phyloP scores from a whole-genome alignment of 2,797 vertebrate genomes.

The Hemitrygon akajei region DNA sequence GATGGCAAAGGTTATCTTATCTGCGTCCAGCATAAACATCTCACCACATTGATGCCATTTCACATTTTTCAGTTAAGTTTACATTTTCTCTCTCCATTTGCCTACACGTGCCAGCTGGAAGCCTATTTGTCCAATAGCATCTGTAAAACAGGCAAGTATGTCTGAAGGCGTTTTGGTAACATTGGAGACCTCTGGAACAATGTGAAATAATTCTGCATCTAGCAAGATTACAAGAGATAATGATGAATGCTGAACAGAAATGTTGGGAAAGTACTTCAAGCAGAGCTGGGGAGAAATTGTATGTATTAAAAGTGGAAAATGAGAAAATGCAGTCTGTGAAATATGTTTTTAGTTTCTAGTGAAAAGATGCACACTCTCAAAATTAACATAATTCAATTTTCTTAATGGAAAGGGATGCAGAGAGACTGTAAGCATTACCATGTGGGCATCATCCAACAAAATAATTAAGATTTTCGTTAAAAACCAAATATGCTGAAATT shows the following conservation, averaged over 20 bases:
- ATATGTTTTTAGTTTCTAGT: too few relatives aligned
- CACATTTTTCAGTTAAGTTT: conserved; percentile 14
- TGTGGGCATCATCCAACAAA: neutral
- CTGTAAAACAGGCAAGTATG: neutral
- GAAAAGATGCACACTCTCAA: too few relatives aligned
- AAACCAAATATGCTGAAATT: too few relatives aligned
- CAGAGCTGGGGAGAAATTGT: neutral
- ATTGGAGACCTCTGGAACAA: neutral
- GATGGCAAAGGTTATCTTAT: conserved; percentile 7
- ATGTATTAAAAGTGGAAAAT: neutral
- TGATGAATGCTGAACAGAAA: neutral
- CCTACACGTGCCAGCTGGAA: neutral
- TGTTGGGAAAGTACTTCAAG: neutral
- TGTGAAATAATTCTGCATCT: neutral
- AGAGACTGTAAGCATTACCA: neutral
- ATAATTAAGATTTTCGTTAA: neutral
- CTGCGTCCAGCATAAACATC: conserved; percentile 28
- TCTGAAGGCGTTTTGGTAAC: neutral
- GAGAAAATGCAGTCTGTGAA: too few relatives aligned
- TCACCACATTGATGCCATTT: neutral
- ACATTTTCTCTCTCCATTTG: neutral
- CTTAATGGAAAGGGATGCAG: neutral
- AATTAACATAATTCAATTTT: too few relatives aligned
- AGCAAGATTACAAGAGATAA: neutral
- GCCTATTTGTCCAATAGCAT: neutral